A percentile compares a stretch with the other conserved stretches of the same genome.
Conservation (phyloP, 2,113 vertebrate genomes). For the Rhodinocichla rosea region DNA sequence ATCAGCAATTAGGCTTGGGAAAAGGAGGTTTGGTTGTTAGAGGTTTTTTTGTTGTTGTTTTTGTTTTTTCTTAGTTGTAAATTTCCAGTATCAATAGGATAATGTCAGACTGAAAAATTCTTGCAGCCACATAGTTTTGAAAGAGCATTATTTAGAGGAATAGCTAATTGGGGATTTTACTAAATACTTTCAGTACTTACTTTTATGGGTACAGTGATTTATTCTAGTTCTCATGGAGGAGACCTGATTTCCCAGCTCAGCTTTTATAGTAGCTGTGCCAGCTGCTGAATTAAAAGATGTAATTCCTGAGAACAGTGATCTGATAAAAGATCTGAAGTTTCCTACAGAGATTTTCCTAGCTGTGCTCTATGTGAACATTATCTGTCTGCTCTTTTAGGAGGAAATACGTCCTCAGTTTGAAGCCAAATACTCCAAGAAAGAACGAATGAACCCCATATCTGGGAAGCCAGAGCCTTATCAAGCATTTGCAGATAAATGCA, state of each 20-base stretch:
- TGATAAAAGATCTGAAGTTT: not conserved
- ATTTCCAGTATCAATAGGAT: not conserved
- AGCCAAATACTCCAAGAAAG: slow-evolving; percentile 94
- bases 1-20: not conserved
- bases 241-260: not conserved
- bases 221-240: not conserved
- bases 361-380: not conserved
- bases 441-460: slow-evolving; percentile 90
- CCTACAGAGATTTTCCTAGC: not conserved
- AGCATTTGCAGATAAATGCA: slow-evolving; percentile 93
- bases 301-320: not conserved
- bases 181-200: not conserved
- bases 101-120: not conserved
- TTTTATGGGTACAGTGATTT: not conserved
- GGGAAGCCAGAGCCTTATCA: slow-evolving; percentile 93
- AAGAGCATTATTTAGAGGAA: not conserved
- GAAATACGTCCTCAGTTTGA: slow-evolving; percentile 96
- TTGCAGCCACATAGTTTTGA: not conserved
- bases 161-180: not conserved
- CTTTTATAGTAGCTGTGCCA: not conserved
- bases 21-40: not conserved
- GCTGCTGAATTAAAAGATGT: not conserved
- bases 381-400: slow-evolving; percentile 77
- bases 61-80: not conserved
- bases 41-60: too few species aligned